phyloP scores from a whole-genome alignment of 2,113 vertebrate genomes.

The Benitochromis conjunctus region DNA sequence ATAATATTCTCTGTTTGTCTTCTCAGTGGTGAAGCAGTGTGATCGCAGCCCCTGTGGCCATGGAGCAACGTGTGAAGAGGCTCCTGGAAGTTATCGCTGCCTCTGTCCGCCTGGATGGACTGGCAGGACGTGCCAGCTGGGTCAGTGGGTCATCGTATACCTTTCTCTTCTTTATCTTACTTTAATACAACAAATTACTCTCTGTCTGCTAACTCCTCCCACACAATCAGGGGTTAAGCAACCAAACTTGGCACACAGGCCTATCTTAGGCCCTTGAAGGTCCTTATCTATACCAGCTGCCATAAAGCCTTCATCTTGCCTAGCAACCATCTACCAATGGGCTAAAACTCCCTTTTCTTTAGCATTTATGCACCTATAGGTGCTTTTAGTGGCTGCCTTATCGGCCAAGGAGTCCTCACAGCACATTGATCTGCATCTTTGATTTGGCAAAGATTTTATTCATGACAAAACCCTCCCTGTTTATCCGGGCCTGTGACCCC shows the following conservation, averaged over 20 bases:
- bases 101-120: constrained; percentile 92
- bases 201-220: background rate
- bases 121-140: constrained; percentile 93
- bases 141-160: constrained; percentile 70
- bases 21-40: constrained; percentile 86
- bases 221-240: background rate
- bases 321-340: background rate
- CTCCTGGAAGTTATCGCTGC: constrained; percentile 86
- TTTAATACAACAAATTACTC: background rate
- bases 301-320: background rate
- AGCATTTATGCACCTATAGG: background rate
- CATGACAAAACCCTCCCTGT: background rate
- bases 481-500: background rate
- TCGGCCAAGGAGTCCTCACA: background rate
- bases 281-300: background rate
- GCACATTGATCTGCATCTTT: background rate
- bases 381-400: background rate
- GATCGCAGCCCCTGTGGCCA: constrained; percentile 89
- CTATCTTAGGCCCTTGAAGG: background rate
- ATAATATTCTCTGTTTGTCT: background rate
- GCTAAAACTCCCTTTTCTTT: background rate
- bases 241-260: background rate
- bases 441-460: background rate
- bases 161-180: background rate
- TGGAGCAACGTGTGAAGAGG: constrained; percentile 91